phyloP scores from a whole-genome alignment of 1,140 invertebrate species.

The Thrips palmi region DNA sequence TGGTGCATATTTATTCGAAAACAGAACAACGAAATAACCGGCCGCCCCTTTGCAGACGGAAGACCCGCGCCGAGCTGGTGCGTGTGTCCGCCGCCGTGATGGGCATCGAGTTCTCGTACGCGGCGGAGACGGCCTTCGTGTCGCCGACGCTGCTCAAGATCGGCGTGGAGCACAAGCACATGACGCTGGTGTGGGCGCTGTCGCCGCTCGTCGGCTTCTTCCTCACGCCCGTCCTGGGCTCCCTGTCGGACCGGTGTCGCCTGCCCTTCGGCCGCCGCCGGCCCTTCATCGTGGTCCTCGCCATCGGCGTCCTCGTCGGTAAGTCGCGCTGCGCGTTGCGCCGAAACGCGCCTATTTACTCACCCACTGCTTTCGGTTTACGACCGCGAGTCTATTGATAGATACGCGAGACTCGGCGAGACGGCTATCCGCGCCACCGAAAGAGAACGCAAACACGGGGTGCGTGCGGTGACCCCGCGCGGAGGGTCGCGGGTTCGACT shows the following conservation, averaged over 20 bases:
- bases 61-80: conserved; percentile 64
- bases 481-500: too few relatives aligned
- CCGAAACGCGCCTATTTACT: too few relatives aligned
- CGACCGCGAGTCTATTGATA: too few relatives aligned
- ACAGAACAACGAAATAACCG: too few relatives aligned
- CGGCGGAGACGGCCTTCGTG: conserved; percentile 92
- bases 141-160: conserved; percentile 87
- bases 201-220: conserved; percentile 86
- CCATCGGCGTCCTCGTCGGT: conserved; percentile 77
- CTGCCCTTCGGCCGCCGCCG: conserved; percentile 62
- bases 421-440: too few relatives aligned
- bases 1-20: background rate
- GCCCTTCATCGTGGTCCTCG: conserved; percentile 79
- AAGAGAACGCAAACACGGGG: too few relatives aligned
- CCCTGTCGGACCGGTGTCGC: conserved; percentile 74
- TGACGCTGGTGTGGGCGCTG: conserved; percentile 90
- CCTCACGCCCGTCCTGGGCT: conserved; percentile 78
- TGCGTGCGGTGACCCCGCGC: too few relatives aligned
- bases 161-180: conserved; percentile 73
- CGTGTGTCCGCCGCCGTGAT: conserved; percentile 84
- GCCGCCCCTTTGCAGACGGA: conserved; percentile 39
- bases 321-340: too few relatives aligned
- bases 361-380: too few relatives aligned
- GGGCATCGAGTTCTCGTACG: conserved; percentile 95
- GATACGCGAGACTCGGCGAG: too few relatives aligned